phyloP scores from a whole-genome alignment of 2,888 invertebrate species.

The Scaeva pyrastri region DNA sequence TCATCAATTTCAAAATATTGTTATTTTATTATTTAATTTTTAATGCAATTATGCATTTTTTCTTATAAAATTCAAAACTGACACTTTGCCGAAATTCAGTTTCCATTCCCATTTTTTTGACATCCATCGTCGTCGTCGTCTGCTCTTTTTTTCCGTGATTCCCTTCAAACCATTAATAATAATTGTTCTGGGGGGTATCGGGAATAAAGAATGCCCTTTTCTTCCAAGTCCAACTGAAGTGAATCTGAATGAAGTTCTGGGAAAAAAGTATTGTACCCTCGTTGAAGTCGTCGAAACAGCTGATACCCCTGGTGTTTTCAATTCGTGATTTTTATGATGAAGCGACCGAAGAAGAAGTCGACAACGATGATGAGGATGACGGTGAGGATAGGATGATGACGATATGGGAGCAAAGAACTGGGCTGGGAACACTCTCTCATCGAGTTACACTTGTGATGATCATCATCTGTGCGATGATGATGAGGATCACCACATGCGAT shows the following conservation, averaged over 20 bases:
- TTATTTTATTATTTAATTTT: too few species aligned
- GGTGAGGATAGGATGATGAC: neutral
- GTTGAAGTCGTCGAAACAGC: conserved; percentile 52
- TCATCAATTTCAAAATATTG: too few species aligned
- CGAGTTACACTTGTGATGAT: conserved; percentile 58
- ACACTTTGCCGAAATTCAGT: conserved; percentile 9
- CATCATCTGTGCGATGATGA: conserved; percentile 38
- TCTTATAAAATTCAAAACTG: neutral
- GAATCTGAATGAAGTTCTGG: conserved; percentile 70
- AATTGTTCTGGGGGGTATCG: conserved; percentile 62
- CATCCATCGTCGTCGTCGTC: conserved; percentile 1
- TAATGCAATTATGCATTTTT: too few species aligned
- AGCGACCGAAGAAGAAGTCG: neutral
- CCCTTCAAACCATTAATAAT: conserved; percentile 69
- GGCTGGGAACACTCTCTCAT: conserved; percentile 65
- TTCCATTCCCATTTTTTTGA: conserved; percentile 5
- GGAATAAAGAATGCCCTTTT: too few species aligned
- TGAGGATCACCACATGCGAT: conserved; percentile 39
- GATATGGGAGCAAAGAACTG: conserved; percentile 65
- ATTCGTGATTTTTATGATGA: conserved; percentile 34
- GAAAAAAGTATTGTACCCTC: conserved; percentile 70
- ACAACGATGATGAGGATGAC: neutral
- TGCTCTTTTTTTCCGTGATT: conserved; percentile 36
- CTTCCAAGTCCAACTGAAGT: conserved; percentile 48
- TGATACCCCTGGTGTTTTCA: conserved; percentile 40